These are phyloP conservation scores for Mohoua ochrocephala DNA, from an alignment of 2,113 vertebrate species.

Conservation along the genomic window DNA sequence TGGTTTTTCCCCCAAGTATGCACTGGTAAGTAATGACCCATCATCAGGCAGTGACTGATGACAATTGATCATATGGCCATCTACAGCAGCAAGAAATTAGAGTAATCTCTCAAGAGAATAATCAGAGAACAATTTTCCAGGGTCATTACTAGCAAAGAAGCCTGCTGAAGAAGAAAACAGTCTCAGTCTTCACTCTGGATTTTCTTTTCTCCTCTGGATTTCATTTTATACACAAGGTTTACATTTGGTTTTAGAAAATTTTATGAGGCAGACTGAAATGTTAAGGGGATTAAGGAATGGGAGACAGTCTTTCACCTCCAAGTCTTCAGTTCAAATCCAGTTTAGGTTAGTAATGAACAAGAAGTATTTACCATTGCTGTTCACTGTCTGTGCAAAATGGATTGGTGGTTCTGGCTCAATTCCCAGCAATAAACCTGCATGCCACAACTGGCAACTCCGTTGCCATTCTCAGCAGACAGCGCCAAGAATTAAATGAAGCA, in stretches of 20 bases:
- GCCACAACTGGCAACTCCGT: constrained; percentile 5
- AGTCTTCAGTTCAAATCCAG: not conserved
- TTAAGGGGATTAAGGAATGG: constrained; percentile 34
- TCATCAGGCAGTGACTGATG: constrained; percentile 47
- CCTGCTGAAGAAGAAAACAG: constrained; percentile 46
- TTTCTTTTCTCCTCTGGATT: constrained; percentile 32
- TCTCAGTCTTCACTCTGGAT: not conserved
- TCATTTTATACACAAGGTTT: constrained; percentile 35
- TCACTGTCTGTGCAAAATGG: constrained; percentile 18
- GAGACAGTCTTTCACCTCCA: constrained; percentile 27
- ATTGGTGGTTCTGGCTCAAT: constrained; percentile 39
- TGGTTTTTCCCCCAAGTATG: constrained; percentile 18
- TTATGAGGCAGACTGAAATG: constrained; percentile 29
- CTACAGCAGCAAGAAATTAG: constrained; percentile 52
- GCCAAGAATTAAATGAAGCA: constrained; percentile 39
- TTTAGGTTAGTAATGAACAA: not conserved
- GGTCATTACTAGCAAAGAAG: constrained; percentile 30
- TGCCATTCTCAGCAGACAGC: constrained; percentile 7
- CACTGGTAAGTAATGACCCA: constrained; percentile 56
- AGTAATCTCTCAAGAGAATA: constrained; percentile 54
- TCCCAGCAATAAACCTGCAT: constrained; percentile 23
- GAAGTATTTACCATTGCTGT: constrained; percentile 17
- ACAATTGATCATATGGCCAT: constrained; percentile 56
- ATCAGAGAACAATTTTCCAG: constrained; percentile 48
- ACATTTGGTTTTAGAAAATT: constrained; percentile 34